phyloP scores from a whole-genome alignment of 2,113 vertebrate species.

The Chaenogobius annularis region DNA sequence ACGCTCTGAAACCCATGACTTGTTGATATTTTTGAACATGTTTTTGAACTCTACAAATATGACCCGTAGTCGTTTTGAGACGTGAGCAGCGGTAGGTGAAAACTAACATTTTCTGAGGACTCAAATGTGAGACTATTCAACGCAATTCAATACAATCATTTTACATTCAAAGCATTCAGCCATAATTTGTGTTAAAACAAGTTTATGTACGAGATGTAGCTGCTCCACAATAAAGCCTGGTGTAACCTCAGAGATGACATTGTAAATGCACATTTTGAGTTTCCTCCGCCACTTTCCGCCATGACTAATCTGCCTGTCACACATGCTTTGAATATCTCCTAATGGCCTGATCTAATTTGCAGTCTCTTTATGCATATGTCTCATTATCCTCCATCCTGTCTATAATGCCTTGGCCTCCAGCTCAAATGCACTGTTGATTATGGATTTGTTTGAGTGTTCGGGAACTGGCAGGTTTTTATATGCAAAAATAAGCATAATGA shows the following conservation, averaged over 20 bases:
- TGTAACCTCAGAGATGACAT: neutral
- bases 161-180: no score
- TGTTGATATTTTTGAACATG: no score
- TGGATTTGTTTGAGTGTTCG: slow-evolving; percentile 44
- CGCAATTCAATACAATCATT: no score
- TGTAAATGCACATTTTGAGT: neutral
- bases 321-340: slow-evolving; percentile 40
- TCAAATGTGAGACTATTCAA: no score
- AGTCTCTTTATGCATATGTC: slow-evolving; percentile 26
- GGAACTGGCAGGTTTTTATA: slow-evolving; percentile 47
- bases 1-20: no score
- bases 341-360: slow-evolving; percentile 32
- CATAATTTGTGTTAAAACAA: neutral
- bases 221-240: neutral
- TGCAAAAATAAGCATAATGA: slow-evolving; percentile 59
- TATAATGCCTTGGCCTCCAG: slow-evolving; percentile 19
- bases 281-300: neutral
- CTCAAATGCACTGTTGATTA: slow-evolving; percentile 37
- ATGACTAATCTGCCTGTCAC: slow-evolving; percentile 21
- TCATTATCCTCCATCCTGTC: slow-evolving; percentile 48
- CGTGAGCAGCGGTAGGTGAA: no score
- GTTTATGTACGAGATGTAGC: neutral
- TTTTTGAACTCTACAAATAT: no score
- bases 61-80: no score
- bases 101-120: no score